Evolutionary conservation across 2,797 vertebrate species (phyloP), one percentile per base, ranked within the genome.

Genomic region (Urosaurus nigricauda): DNA sequence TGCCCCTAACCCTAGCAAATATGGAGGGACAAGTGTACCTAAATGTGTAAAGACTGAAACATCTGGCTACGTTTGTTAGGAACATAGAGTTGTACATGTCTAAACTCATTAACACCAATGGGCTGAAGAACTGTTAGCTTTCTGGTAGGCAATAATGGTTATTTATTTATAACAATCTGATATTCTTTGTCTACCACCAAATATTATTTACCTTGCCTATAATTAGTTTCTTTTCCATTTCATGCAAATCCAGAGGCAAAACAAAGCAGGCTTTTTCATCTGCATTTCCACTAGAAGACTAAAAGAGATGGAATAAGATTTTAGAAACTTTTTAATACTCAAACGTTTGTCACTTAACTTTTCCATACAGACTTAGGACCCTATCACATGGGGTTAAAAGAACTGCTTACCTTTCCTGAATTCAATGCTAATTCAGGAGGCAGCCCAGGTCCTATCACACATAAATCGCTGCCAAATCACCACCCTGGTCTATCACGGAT

Each of bases 241-340:
- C 86, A 90, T 96, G 82, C 1, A 94, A 92, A 89, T 85, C 93
- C 93, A 97, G 90, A 79, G 96, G 94, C 87, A 97, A 88, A 43
- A 70, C 47, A 70, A 97, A 51, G 40, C 88, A 91, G 37, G 84
- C 40, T 40, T 21, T 84, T 12, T 29, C 47, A 9, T 68, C 79
- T 87, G 88, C 88, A 65, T 85, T 79, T 24, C 88, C 83, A 21
- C 6, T 11, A 87, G 91, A 84, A 58, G 83, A 5, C 95, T 96
- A 87, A 83, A 94, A 95, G 90, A 92, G 4, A 90, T 82, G 90
- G 63, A 94, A 93, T 89, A 70, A 26, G 32, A 86, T 0, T 2
- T 47, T 85, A 74, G 90, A 91, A 93, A 79, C 19, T 63, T 78
- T 58, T 92, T 40, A 35, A 53, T 21, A 40, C 19, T 37, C 35